Base-by-base conservation (phyloP, 2,888 invertebrate genomes). In the Sepioteuthis lessoniana region DNA sequence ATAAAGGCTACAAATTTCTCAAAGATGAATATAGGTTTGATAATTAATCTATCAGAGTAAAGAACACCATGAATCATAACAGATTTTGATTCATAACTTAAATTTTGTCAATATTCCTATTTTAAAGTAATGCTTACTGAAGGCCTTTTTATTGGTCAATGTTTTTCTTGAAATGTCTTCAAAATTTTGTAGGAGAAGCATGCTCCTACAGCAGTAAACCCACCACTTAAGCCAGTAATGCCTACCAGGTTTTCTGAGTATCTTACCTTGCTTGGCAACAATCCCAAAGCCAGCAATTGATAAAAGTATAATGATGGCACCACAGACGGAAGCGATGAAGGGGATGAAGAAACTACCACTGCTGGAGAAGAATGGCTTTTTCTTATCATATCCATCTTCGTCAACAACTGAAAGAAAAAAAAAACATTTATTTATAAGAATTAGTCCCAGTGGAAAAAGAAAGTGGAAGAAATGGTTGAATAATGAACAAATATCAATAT, bases 201-300 rank as follows among this genome's bases (percentile, higher is more conserved):
- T 55, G 21, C 25, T 55, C 21, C 5, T 7, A 55, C 55, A 55
- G 21, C 55, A 0, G 7, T 55, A 21, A 55, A 55, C 25, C 5
- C 25, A 28, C 25, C 55, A 55, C 25, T 25, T 25, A 0, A 55
- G 21, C 55, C 55, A 25, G 5, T 55, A 55, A 21, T 25, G 55
- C 5, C 55, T 55, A 25, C 55, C 55, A 55, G 2, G 25, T 19
- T 55, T 55, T 76, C 10, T 35, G 4, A 76, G n/a, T 16, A 35
- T 76, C 94, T 90, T 94, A 96, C 96, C 96, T 95, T 96, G 96
- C 94, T 95, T 95, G 93, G 96, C 95, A 47, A 95, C 95, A 16
- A 96, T 95, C 16, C 96, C 96, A 94, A 96, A 96, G 38, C 95
- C 91, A 13, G 96, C 95, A 35, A 96, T 95, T 90, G 96, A 95